phyloP scores from a whole-genome alignment of 2,113 vertebrate species.

The Ardeotis arabs region DNA sequence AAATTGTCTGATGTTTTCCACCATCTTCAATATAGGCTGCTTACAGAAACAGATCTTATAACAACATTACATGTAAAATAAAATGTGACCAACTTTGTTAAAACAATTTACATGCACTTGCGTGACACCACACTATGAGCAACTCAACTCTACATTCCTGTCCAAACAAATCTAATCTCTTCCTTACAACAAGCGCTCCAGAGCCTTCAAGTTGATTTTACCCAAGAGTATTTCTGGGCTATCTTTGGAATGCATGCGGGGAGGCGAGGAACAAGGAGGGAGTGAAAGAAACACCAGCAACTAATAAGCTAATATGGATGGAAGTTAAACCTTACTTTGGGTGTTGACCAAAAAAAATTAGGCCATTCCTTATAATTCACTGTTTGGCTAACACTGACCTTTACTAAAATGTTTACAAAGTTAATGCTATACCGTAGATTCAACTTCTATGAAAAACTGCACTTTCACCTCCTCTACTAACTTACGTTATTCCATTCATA shows the following conservation, averaged over 20 bases:
- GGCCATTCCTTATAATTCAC: neutral
- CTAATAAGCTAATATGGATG: neutral
- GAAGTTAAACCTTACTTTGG: neutral
- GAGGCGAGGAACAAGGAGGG: neutral
- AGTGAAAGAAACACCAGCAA: neutral
- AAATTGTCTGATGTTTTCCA: neutral
- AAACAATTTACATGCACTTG: constrained; percentile 15
- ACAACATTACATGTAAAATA: neutral
- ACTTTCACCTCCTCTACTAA: neutral
- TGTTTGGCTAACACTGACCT: neutral
- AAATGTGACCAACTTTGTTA: constrained; percentile 1
- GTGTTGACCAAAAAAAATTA: neutral
- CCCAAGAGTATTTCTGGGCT: constrained; percentile 43
- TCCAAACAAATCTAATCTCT: constrained; percentile 66
- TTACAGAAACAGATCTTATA: neutral
- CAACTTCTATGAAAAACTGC: neutral
- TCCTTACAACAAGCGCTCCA: neutral
- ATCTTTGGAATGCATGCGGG: constrained; percentile 15
- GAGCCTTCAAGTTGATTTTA: constrained; percentile 61
- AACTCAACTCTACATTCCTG: constrained; percentile 23
- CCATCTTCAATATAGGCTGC: neutral
- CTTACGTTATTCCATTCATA: neutral
- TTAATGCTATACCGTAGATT: neutral
- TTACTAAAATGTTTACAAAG: neutral
- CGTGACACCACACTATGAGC: neutral